Conservation (phyloP, 2,113 vertebrate species). For the Apteryx owenii region DNA sequence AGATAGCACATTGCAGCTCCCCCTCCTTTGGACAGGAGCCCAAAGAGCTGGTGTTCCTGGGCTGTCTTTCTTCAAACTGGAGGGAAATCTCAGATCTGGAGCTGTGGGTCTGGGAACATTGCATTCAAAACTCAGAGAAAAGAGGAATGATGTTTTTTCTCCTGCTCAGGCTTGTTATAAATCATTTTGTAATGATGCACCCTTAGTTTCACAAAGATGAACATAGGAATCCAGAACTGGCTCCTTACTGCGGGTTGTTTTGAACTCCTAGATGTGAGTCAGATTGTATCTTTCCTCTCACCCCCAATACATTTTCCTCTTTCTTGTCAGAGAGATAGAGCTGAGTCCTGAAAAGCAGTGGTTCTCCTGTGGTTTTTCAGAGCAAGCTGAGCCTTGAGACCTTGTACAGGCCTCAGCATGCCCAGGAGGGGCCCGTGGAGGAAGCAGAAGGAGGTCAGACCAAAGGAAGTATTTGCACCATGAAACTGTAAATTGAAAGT, state of each 20-base stretch:
- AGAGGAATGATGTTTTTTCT: neutral
- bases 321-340: neutral
- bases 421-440: fast-evolving
- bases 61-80: neutral
- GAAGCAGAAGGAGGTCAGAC: neutral
- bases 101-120: neutral
- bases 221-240: neutral
- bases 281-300: neutral
- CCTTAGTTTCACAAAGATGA: neutral
- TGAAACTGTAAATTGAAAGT: neutral
- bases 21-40: neutral
- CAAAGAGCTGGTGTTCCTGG: neutral
- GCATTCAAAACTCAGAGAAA: neutral
- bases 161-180: neutral
- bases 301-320: fast-evolving
- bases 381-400: neutral
- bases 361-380: neutral
- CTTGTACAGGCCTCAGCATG: neutral
- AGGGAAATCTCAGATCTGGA: neutral
- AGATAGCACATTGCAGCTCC: neutral
- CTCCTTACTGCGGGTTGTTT: neutral
- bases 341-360: neutral
- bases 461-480: fast-evolving
- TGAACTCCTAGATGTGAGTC: neutral
- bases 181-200: neutral